Evolutionary conservation across 1,140 invertebrate species (phyloP), one percentile per base, ranked within the genome.

Genomic region (Nixonia krombeini): DNA sequence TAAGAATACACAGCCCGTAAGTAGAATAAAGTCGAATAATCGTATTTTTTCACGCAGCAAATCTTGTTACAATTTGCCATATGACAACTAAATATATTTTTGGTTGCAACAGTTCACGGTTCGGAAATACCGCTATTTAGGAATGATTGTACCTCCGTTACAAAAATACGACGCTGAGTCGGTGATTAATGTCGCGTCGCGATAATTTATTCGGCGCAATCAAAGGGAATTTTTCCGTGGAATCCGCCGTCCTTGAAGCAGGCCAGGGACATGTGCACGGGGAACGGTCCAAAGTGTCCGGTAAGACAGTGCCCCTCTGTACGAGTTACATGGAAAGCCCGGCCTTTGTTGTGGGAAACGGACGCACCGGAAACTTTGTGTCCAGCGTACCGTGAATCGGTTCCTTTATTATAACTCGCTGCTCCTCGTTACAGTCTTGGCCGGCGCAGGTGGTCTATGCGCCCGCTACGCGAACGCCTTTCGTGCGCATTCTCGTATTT

Each of bases 351-450:
- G 72, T 79, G 77, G 74, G 77, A 79, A 74, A 76, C 56, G 17
- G 29, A 49, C 56, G 35, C 72, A 71, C 72, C 75, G 75, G 77
- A 78, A 79, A 73, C 57, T 71, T 72, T 61, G 67, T 68, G 72
- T 40, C 46, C 75, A 75, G 58, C 69, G 65, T 76, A 75, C 49
- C 75, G 72, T 80, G 73, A 73, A 74, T 73, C 44, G 57, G 62
- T 51, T 66, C 65, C 70, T 72, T 73, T 75, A 75, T 77, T 75
- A 74, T 66, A 70, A 71, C 51, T 56, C 29, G 56, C 38, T 58
- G 57, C 46, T 52, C 51, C 64, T 68, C 46, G 71, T 63, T 56
- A 46, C 67, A 59, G 56, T 70, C 68, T 72, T 75, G 72, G 68
- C 71, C 73, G 59, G 71, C 52, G 42, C 35, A 57, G 47, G 55